Base-by-base conservation (phyloP, 2,797 vertebrate species). In the Hozukius guyotensis region DNA sequence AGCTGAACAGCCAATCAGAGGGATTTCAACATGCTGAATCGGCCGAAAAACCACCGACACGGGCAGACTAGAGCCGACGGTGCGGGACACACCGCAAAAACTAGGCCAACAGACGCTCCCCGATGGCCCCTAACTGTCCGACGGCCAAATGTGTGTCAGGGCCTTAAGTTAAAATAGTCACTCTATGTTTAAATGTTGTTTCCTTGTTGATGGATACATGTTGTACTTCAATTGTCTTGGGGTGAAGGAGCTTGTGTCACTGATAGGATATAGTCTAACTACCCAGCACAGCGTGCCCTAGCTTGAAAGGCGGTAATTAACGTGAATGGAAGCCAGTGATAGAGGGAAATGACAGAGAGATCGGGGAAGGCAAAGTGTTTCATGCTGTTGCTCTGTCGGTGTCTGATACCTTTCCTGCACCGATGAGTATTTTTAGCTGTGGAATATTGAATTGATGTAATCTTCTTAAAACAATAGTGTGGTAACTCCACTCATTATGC, bases 231-330 rank as follows among this genome's bases (percentile, higher is more conserved):
- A 31, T 32, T 46, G 8, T 78, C 57, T 77, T 16, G 29, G 24
- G 57, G 49, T 56, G 72, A 84, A 82, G 46, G 34, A 64, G 38
- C 52, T 49, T 46, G 36, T 80, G 62, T 72, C 62, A 38, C 36
- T 61, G 72, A 88, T 78, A 29, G 84, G 77, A 80, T 82, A 29
- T 20, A 65, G 20, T 67, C 36, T 74, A 53, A 84, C 81, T 78
- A 78, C 22, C 13, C 68, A 55, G 46, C 20, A 25, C n/a, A 6
- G 36, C 5, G 4, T 60, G 70, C 36, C 32, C 22, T 42, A 10
- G 75, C 53, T 72, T 25, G 11, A 72, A 78, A 82, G 60, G 68
- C 75, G 66, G 74, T 80, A 63, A 85, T 90, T 83, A 84, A 83
- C 75, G 56, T 89, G 64, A 69, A 67, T 78, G 59, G 52, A 71